Base-by-base conservation (phyloP, 2,888 invertebrate species). In the Morpho deidamia region DNA sequence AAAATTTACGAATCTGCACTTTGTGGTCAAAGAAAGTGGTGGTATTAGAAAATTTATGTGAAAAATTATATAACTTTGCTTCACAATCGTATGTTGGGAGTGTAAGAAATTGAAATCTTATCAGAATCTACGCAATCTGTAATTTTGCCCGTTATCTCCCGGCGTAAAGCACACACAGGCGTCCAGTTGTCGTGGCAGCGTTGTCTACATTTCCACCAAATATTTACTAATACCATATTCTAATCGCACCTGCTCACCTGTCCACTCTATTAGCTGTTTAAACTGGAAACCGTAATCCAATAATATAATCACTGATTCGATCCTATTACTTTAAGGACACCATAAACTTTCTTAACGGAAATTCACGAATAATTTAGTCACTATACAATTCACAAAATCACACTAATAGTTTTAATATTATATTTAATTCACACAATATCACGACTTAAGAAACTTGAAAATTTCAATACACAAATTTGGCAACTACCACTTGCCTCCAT, bases 241-340 rank as follows among this genome's bases (percentile, higher is more conserved):
- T 53, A 52, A 55, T 51, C 47, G 53, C 58, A 54, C 59, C 5
- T 69, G 79, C 87, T 85, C 69, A 88, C 88, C 85, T 81, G 72
- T 76, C 69, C 70, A 76, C 71, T 70, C 71, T 71, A 75, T 77
- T 72, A 75, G 79, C 75, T 76, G 76, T 76, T 75, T 75, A 76
- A 78, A 78, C 82, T 82, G 78, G 78, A 74, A 79, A 78, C 74
- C 68, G 83, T 86, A 87, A 87, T 87, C 88, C 87, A 88, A 88
- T 87, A 88, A 74, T 76, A 74, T 78, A 73, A 78, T 72, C 87
- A 87, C 84, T 81, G 79, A 65, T 67, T 56, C 59, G 61, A 87
- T 87, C 86, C 80, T 85, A 87, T 84, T 88, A 87, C 71, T 71
- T 71, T 68, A 71, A 74, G 76, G 78, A 76, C 87, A 88, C 88